Evolutionary conservation across 1,140 invertebrate genomes (phyloP).

Genomic region (Araneus ventricosus): DNA sequence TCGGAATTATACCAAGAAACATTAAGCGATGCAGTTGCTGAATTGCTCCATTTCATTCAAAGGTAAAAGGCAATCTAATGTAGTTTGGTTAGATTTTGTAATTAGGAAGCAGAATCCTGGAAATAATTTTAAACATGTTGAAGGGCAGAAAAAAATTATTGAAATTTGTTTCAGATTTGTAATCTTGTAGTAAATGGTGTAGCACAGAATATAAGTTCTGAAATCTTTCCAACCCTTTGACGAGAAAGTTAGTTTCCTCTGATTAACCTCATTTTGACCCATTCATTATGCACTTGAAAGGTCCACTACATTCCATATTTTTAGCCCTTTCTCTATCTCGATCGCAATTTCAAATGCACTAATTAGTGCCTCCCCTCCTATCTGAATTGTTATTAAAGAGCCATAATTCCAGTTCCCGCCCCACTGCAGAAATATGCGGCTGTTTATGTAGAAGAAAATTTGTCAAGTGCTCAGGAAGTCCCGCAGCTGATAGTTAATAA

Average conservation of each 20-base stretch:
- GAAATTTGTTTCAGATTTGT: no score
- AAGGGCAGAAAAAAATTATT: no score
- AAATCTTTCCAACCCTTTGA: no score
- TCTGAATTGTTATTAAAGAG: background rate
- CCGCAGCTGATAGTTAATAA: conserved; percentile 6
- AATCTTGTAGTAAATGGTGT: no score
- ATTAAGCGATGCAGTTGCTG: background rate
- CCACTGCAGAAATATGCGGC: background rate
- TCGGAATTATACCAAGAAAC: background rate
- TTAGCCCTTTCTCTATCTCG: background rate
- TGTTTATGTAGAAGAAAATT: background rate
- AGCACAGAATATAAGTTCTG: no score
- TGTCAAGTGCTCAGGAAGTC: background rate
- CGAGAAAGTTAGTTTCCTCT: background rate
- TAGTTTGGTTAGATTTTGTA: no score
- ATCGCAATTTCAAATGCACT: background rate
- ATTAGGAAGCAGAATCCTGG: no score
- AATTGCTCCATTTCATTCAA: background rate
- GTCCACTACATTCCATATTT: background rate
- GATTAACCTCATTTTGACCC: background rate
- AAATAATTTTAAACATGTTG: no score
- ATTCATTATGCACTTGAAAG: background rate
- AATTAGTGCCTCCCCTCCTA: background rate
- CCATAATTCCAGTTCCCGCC: background rate
- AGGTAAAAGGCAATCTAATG: no score